These are phyloP conservation scores for Nesogale talazaci DNA, from an alignment of 2,113 vertebrate species.

Conservation along the genomic window DNA sequence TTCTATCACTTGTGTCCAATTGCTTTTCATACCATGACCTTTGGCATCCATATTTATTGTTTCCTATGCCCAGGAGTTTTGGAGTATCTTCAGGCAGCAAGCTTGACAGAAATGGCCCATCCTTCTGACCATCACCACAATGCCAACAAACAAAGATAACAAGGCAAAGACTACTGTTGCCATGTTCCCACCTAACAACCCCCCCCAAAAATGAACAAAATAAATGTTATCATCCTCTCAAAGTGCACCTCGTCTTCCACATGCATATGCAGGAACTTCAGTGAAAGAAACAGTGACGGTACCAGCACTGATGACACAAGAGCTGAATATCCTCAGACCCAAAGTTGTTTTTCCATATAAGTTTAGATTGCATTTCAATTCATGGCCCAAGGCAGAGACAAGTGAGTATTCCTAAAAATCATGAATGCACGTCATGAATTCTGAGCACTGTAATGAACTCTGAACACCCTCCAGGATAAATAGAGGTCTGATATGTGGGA, in stretches of 20 bases:
- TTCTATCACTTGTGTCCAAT: not conserved
- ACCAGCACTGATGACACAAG: not conserved
- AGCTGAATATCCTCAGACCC: not conserved
- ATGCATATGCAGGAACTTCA: not conserved
- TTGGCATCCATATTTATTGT: not conserved
- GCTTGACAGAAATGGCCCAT: not conserved
- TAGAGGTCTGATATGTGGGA: not conserved
- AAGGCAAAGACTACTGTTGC: not conserved
- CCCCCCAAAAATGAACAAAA: no score
- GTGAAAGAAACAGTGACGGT: not conserved
- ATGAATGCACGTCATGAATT: slow-evolving; percentile 52
- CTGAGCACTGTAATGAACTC: slow-evolving; percentile 52
- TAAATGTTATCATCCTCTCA: not conserved
- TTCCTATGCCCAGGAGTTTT: not conserved
- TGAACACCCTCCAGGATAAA: slow-evolving; percentile 38
- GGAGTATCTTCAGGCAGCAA: not conserved
- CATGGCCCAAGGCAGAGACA: slow-evolving; percentile 32
- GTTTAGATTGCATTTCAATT: slow-evolving; percentile 55
- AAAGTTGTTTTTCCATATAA: not conserved
- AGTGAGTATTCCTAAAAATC: slow-evolving; percentile 56
- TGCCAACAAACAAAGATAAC: not conserved
- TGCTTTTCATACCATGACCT: not conserved
- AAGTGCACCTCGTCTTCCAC: not conserved
- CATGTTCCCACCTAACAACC: not conserved
- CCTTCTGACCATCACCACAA: not conserved